Conservation (phyloP, 2,888 invertebrate species). For the Microdon myrmicae region DNA sequence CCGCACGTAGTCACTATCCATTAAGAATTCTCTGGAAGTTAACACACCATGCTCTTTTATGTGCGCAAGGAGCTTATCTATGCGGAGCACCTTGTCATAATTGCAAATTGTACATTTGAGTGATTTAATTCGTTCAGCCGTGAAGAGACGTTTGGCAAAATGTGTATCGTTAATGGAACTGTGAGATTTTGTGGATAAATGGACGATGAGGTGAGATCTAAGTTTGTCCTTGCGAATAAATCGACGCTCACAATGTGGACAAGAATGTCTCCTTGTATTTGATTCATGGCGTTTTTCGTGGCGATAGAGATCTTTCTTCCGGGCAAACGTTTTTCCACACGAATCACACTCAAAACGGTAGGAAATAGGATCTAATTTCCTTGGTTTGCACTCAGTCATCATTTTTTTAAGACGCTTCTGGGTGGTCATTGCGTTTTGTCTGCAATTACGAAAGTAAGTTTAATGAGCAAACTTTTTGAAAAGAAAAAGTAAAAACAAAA, state of each 20-base stretch:
- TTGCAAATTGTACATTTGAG: slow-evolving; percentile 63
- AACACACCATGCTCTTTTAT: slow-evolving; percentile 54
- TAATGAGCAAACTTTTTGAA: slow-evolving; percentile 16
- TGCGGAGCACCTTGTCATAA: slow-evolving; percentile 53
- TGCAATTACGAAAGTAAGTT: slow-evolving; percentile 45
- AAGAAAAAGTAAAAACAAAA: background rate
- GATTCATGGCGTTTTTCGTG: slow-evolving; percentile 59
- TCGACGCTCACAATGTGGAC: slow-evolving; percentile 35
- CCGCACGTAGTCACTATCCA: slow-evolving; percentile 55
- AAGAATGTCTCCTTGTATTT: slow-evolving; percentile 53
- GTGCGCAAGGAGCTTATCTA: slow-evolving; percentile 58
- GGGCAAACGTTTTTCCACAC: slow-evolving; percentile 62
- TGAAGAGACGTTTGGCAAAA: slow-evolving; percentile 58
- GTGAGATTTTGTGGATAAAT: slow-evolving; percentile 21
- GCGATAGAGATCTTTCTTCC: slow-evolving; percentile 61
- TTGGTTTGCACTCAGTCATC: slow-evolving; percentile 16
- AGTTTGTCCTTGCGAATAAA: slow-evolving; percentile 44
- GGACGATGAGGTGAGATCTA: slow-evolving; percentile 31
- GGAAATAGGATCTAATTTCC: background rate
- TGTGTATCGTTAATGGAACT: slow-evolving; percentile 6
- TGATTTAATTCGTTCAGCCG: slow-evolving; percentile 54
- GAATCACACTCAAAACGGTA: slow-evolving; percentile 57
- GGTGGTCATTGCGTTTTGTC: slow-evolving; percentile 5
- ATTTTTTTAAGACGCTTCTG: slow-evolving; percentile 7
- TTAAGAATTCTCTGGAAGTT: slow-evolving; percentile 46